Percentiles rank a stretch among this genome's conserved stretches.
Conservation (phyloP, 2,888 invertebrate species). For the Pyrrhia umbra region DNA sequence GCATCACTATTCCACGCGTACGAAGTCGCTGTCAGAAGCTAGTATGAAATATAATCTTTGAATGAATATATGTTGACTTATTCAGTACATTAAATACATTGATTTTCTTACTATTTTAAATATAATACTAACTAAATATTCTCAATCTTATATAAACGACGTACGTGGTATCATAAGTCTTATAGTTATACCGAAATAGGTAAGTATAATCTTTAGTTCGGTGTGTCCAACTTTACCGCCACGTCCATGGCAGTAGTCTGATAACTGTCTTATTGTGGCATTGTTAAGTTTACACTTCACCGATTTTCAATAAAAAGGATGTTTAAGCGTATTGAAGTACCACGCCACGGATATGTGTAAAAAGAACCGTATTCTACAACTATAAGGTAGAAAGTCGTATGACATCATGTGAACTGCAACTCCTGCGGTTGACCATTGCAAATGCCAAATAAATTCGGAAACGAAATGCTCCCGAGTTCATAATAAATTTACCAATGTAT, state of each 20-base stretch:
- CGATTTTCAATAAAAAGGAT: constrained; percentile 25
- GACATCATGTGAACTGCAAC: constrained; percentile 14
- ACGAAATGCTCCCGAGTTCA: constrained; percentile 60
- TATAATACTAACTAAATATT: no score
- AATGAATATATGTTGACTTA: no score
- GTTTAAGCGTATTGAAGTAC: constrained; percentile 26
- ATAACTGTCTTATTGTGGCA: constrained; percentile 24
- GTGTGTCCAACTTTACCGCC: not conserved
- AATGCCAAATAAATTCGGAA: constrained; percentile 68
- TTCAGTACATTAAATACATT: no score
- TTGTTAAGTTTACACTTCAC: constrained; percentile 41
- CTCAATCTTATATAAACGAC: no score
- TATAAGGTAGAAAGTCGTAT: constrained; percentile 37
- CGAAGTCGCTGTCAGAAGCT: no score
- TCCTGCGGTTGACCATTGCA: constrained; percentile 54
- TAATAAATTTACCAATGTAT: constrained; percentile 65
- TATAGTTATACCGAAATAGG: not conserved
- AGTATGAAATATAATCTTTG: no score
- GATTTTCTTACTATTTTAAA: no score
- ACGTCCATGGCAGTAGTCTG: constrained; percentile 4
- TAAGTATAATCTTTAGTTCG: not conserved
- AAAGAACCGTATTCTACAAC: not conserved
- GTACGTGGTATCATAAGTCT: not conserved
- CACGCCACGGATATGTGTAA: not conserved
- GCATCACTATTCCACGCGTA: no score